These are phyloP conservation scores for Epicampocera succincta DNA, from an alignment of 2,888 invertebrate genomes.

Conservation along the genomic window DNA sequence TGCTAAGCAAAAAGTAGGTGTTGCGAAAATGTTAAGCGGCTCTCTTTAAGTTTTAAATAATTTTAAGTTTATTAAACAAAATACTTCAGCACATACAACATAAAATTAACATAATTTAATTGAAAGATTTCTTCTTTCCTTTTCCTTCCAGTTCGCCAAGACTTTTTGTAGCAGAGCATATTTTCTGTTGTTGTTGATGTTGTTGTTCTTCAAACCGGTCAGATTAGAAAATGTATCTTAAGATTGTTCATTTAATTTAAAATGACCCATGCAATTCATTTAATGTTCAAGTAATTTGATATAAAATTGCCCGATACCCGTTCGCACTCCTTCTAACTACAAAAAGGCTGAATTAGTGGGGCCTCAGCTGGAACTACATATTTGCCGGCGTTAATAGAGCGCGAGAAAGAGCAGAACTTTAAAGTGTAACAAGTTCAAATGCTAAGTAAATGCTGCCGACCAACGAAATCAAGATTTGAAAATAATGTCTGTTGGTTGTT, in stretches of 20 bases:
- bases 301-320: slow-evolving; percentile 49
- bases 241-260: slow-evolving; percentile 66
- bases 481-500: slow-evolving; percentile 9
- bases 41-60: slow-evolving; percentile 21
- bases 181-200: no score
- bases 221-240: slow-evolving; percentile 50
- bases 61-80: slow-evolving; percentile 1
- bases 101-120: slow-evolving; percentile 68
- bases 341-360: not conserved
- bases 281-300: slow-evolving; percentile 58
- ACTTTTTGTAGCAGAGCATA: not conserved
- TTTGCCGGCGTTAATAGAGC: slow-evolving; percentile 1
- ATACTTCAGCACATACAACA: not conserved
- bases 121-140: slow-evolving; percentile 46
- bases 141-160: no score
- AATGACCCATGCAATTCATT: slow-evolving; percentile 66
- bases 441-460: slow-evolving; percentile 62
- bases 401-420: slow-evolving; percentile 5
- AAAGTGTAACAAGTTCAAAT: slow-evolving; percentile 67
- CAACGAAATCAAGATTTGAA: slow-evolving; percentile 39
- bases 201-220: slow-evolving; percentile 23
- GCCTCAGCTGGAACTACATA: slow-evolving; percentile 20
- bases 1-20: slow-evolving; percentile 49
- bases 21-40: slow-evolving; percentile 53
- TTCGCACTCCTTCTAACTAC: slow-evolving; percentile 32